Conservation (phyloP, 2,888 invertebrate species). For the Patella pellucida region DNA sequence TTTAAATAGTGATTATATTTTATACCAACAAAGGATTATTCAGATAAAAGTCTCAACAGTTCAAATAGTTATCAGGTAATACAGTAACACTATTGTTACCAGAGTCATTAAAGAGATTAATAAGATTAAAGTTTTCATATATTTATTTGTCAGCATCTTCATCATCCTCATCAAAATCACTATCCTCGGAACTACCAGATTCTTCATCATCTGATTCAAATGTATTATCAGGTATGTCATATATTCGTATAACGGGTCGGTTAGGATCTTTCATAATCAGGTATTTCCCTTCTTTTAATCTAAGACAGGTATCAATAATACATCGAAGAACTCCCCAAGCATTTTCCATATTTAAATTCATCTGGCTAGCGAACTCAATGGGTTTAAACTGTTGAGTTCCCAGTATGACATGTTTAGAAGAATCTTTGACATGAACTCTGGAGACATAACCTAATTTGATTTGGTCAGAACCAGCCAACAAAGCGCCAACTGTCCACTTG, state of each 20-base stretch:
- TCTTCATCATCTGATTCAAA: slow-evolving; percentile 98
- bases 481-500: slow-evolving; percentile 94
- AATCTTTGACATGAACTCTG: slow-evolving; percentile 91
- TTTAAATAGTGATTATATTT: too few relatives aligned
- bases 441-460: slow-evolving; percentile 99
- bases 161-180: slow-evolving; percentile 45
- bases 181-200: slow-evolving; percentile 73
- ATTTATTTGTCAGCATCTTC: too few relatives aligned
- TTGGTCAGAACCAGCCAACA: slow-evolving; percentile 95
- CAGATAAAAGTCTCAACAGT: too few relatives aligned
- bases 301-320: slow-evolving; percentile 96
- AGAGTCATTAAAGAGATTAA: too few relatives aligned
- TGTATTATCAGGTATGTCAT: slow-evolving; percentile 98
- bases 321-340: slow-evolving; percentile 98
- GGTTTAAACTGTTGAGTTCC: slow-evolving; percentile 98
- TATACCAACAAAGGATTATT: too few relatives aligned
- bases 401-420: slow-evolving; percentile 94
- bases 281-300: slow-evolving; percentile 94
- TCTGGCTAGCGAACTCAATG: slow-evolving; percentile 97
- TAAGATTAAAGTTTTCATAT: too few relatives aligned
- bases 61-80: too few relatives aligned
- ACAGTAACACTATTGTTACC: too few relatives aligned
- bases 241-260: slow-evolving; percentile 96
- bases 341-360: slow-evolving; percentile 99
- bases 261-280: slow-evolving; percentile 99